Percentiles rank a stretch among this genome's conserved stretches.
Evolutionary conservation across 2,797 vertebrate species (phyloP).

Genomic region (Anabas testudineus): DNA sequence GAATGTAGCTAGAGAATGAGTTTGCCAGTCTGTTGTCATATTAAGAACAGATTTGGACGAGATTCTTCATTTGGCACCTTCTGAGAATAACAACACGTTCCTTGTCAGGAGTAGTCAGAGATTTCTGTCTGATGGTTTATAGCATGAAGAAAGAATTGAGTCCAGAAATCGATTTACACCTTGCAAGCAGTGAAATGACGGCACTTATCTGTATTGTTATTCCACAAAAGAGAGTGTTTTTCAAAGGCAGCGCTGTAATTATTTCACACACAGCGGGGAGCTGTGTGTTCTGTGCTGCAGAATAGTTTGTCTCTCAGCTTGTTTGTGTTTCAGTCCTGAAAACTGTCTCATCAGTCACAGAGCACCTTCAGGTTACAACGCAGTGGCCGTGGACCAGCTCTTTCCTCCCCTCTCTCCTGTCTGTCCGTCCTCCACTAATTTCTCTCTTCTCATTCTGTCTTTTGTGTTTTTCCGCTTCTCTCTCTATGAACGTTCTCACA

Average conservation of each 20-base stretch:
- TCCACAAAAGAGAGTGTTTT: not conserved
- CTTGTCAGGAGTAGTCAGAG: not conserved
- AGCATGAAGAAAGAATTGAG: not conserved
- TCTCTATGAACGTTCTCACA: not conserved
- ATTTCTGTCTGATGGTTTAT: slow-evolving; percentile 4
- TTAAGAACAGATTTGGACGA: too few species aligned
- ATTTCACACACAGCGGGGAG: slow-evolving; percentile 7
- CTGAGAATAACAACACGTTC: not conserved
- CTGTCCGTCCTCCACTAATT: slow-evolving; percentile 26
- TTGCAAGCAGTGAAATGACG: not conserved
- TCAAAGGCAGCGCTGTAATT: slow-evolving; percentile 2
- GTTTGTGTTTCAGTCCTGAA: slow-evolving; percentile 13
- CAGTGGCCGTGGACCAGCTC: slow-evolving; percentile 41
- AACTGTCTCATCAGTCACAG: slow-evolving; percentile 19
- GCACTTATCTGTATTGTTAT: not conserved
- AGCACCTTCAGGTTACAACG: slow-evolving; percentile 11
- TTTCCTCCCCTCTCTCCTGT: slow-evolving; percentile 27
- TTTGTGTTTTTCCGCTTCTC: not conserved
- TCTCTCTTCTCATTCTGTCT: not conserved
- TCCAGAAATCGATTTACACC: slow-evolving; percentile 11
- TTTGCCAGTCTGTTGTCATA: too few species aligned
- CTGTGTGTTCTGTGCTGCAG: not conserved
- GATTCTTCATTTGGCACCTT: fast-evolving
- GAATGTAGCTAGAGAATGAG: too few species aligned
- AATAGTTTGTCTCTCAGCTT: slow-evolving; percentile 14